A percentile compares a stretch with the other conserved stretches of the same genome.
phyloP scores from a whole-genome alignment of 2,113 vertebrate species.

The Ictalurus punctatus region DNA sequence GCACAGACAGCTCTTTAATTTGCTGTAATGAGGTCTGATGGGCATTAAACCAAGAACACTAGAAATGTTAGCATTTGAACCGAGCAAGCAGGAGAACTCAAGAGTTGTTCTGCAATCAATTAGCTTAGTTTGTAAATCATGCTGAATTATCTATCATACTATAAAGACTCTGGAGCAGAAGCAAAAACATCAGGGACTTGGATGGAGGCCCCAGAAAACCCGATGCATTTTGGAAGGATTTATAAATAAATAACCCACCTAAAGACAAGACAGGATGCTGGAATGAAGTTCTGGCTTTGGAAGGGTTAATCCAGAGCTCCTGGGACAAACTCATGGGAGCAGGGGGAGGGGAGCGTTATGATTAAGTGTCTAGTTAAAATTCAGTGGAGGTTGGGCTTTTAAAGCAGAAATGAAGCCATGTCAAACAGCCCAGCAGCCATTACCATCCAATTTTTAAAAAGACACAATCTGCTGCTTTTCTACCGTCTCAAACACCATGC shows the following conservation, averaged over 20 bases:
- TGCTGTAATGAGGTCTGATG: slow-evolving; percentile 59
- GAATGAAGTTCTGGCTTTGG: slow-evolving; percentile 50
- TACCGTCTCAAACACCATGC: slow-evolving; percentile 20
- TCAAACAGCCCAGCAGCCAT: slow-evolving; percentile 38
- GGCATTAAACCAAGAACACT: slow-evolving; percentile 60
- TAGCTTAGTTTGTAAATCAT: slow-evolving; percentile 44
- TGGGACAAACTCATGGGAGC: slow-evolving; percentile 22
- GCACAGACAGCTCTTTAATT: slow-evolving; percentile 42
- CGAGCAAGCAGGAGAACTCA: neutral
- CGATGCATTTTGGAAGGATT: neutral
- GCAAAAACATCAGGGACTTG: slow-evolving; percentile 6
- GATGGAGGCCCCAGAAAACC: neutral
- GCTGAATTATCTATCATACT: slow-evolving; percentile 43
- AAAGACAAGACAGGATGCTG: neutral
- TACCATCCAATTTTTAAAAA: slow-evolving; percentile 33
- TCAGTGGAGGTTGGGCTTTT: slow-evolving; percentile 58
- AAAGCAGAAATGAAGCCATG: slow-evolving; percentile 37
- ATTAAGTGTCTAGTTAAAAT: slow-evolving; percentile 58
- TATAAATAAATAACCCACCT: slow-evolving; percentile 11
- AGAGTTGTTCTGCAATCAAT: slow-evolving; percentile 50
- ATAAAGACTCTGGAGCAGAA: slow-evolving; percentile 42
- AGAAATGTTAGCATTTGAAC: slow-evolving; percentile 52
- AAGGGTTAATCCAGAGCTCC: slow-evolving; percentile 60
- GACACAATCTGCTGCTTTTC: slow-evolving; percentile 45
- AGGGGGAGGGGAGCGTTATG: slow-evolving; percentile 48